Conservation (phyloP, 2,888 invertebrate genomes). For the Netelia melanura region DNA sequence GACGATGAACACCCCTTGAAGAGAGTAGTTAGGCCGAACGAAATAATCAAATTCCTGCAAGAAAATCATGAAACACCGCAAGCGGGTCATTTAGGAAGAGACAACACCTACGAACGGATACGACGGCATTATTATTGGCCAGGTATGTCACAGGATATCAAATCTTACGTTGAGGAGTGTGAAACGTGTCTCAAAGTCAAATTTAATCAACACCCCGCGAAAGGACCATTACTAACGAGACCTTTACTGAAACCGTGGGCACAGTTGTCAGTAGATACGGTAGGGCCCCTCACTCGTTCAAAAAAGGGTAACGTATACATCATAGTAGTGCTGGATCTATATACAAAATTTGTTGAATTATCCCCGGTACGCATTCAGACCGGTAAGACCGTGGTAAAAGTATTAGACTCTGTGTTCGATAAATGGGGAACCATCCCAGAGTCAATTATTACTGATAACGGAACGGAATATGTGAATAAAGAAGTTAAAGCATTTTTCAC, state of each 20-base stretch:
- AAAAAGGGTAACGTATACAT: neutral
- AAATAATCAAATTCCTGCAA: neutral
- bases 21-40: conserved; percentile 19
- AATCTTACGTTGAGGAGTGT: neutral
- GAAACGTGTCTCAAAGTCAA: neutral
- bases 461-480: neutral
- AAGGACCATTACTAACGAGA: neutral
- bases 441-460: neutral
- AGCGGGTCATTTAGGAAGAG: conserved; percentile 39
- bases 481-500: neutral
- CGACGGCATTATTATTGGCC: neutral
- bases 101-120: neutral
- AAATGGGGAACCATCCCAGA: neutral
- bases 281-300: neutral
- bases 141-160: neutral
- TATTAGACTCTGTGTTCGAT: neutral
- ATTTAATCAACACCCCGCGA: neutral
- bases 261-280: neutral
- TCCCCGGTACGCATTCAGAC: neutral
- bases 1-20: conserved; percentile 56
- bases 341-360: neutral
- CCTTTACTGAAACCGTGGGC: neutral
- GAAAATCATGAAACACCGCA: conserved; percentile 18
- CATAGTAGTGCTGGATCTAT: neutral
- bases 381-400: neutral